Conservation (phyloP, 2,113 vertebrate genomes). For the Rhineura floridana region DNA sequence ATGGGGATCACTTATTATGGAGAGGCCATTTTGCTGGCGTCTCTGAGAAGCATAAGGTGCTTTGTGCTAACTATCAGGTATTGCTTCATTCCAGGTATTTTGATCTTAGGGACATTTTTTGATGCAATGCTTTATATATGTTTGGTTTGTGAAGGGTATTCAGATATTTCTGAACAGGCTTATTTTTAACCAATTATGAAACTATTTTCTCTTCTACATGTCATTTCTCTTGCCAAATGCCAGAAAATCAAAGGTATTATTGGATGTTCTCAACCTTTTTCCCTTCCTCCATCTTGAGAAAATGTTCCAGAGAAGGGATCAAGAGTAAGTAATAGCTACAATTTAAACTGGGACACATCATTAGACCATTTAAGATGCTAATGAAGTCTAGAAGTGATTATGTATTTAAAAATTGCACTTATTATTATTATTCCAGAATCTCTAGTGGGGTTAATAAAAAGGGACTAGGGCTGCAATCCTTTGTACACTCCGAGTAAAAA, state of each 20-base stretch:
- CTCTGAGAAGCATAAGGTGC: not conserved
- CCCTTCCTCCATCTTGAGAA: constrained; percentile 55
- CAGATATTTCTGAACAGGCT: not conserved
- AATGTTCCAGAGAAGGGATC: constrained; percentile 56
- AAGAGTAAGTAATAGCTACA: constrained; percentile 64
- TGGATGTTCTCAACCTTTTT: constrained; percentile 57
- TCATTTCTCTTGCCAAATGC: not conserved
- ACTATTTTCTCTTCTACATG: constrained; percentile 6
- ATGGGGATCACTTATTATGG: not conserved
- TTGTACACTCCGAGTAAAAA: not conserved
- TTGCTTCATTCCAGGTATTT: not conserved
- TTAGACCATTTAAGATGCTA: constrained; percentile 38
- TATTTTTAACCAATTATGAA: not conserved
- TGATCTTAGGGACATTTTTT: not conserved
- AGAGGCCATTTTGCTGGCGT: not conserved
- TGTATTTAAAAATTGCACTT: not conserved
- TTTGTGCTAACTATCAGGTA: not conserved
- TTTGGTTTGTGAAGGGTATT: not conserved
- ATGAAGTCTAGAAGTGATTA: constrained; percentile 14
- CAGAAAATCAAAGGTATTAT: constrained; percentile 36
- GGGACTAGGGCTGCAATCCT: not conserved
- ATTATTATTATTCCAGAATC: not conserved
- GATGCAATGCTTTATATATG: not conserved
- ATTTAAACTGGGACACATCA: constrained; percentile 48
- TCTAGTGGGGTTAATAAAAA: constrained; percentile 29